A percentile compares a stretch with the other conserved stretches of the same genome.
phyloP scores from a whole-genome alignment of 2,797 vertebrate species.

The Ptychobarbus kaznakovi region DNA sequence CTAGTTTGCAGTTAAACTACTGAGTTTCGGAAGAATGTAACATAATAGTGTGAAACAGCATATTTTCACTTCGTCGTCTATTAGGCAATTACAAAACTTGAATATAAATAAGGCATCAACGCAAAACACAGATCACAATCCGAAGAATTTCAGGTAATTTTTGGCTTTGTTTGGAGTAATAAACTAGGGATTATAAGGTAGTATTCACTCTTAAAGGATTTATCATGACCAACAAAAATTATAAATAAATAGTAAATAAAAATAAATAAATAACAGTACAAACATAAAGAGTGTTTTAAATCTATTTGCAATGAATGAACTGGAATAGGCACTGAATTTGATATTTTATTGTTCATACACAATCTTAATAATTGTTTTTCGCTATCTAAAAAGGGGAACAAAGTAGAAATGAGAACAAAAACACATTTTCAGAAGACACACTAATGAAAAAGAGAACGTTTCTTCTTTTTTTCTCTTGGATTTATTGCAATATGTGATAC shows the following conservation, averaged over 20 bases:
- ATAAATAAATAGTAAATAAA: too few relatives aligned
- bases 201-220: neutral
- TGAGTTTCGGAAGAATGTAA: neutral
- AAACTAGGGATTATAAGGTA: neutral
- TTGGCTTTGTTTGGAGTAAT: neutral
- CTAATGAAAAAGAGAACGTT: neutral
- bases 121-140: neutral
- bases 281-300: neutral
- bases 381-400: neutral
- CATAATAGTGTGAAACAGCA: neutral
- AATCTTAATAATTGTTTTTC: neutral
- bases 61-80: neutral
- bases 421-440: neutral
- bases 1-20: neutral
- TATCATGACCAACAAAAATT: neutral
- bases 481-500: neutral
- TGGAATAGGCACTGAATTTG: neutral
- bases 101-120: neutral
- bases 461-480: neutral
- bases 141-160: neutral
- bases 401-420: neutral
- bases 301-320: neutral
- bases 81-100: neutral
- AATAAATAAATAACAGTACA: neutral
- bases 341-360: neutral